Percentiles rank a stretch among this genome's conserved stretches.
Conservation (phyloP, 2,113 vertebrate genomes). For the Amazona vittata region DNA sequence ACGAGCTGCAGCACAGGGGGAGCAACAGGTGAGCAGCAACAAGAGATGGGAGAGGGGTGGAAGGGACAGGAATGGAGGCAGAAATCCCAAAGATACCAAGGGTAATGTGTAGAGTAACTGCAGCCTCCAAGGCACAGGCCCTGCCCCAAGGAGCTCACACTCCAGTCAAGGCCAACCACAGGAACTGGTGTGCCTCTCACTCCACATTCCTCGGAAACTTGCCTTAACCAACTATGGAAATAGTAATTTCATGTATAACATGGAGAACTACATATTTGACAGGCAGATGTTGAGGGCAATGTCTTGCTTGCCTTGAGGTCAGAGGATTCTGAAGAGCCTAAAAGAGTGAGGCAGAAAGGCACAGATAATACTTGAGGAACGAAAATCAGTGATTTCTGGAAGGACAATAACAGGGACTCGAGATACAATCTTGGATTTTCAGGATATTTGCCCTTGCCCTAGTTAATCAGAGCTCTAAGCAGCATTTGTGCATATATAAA, state of each 20-base stretch:
- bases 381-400: not conserved
- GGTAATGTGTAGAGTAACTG: rapidly evolving
- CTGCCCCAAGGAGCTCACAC: not conserved
- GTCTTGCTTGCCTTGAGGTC: not conserved
- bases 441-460: not conserved
- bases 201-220: not conserved
- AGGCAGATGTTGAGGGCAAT: not conserved
- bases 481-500: not conserved
- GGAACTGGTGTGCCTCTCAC: not conserved
- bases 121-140: not conserved
- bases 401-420: not conserved
- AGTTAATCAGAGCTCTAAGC: not conserved
- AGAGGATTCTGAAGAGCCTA: not conserved
- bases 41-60: not conserved
- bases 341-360: not conserved
- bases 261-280: not conserved
- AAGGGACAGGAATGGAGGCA: not conserved
- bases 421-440: not conserved
- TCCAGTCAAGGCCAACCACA: not conserved
- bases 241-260: not conserved
- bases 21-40: not conserved
- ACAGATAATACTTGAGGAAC: not conserved
- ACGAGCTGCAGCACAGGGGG: not conserved
- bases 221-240: conserved; percentile 1
- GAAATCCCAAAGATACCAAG: not conserved